Evolutionary conservation across 2,888 invertebrate species (phyloP).

Genomic region (Dynastes grantii): DNA sequence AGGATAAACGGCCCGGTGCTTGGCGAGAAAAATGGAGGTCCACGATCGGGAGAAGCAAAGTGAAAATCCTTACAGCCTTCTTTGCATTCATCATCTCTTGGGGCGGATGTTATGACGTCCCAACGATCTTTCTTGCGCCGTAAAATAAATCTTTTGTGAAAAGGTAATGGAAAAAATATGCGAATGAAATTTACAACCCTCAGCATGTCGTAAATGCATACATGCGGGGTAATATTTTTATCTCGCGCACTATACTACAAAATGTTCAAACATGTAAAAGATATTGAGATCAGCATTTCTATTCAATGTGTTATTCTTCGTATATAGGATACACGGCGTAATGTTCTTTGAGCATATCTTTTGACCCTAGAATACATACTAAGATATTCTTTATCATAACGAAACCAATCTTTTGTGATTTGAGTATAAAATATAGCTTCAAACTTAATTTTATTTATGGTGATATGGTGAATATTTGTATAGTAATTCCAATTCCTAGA

Average conservation of each 20-base stretch:
- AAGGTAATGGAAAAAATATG: slow-evolving; percentile 44
- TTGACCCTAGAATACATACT: too few species aligned
- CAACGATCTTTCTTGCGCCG: slow-evolving; percentile 33
- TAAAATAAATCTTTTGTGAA: slow-evolving; percentile 39
- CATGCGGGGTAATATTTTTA: neutral
- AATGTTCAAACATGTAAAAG: too few species aligned
- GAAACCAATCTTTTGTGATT: too few species aligned
- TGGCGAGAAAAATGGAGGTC: slow-evolving; percentile 21
- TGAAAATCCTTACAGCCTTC: slow-evolving; percentile 39
- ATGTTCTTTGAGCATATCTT: too few species aligned
- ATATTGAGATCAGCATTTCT: too few species aligned
- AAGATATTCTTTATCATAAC: too few species aligned
- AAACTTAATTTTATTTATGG: too few species aligned
- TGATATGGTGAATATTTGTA: too few species aligned
- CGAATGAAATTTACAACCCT: slow-evolving; percentile 17
- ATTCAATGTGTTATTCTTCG: too few species aligned
- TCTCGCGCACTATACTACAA: neutral
- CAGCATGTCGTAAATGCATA: slow-evolving; percentile 7
- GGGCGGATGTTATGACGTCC: slow-evolving; percentile 34
- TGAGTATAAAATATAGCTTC: too few species aligned
- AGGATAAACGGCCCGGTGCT: slow-evolving; percentile 3
- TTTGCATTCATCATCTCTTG: slow-evolving; percentile 44
- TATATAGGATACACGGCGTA: too few species aligned
- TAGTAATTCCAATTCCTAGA: too few species aligned
- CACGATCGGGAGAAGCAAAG: slow-evolving; percentile 5